Percentiles rank a stretch among this genome's conserved stretches.
Conservation (phyloP, 2,797 vertebrate species). For the Hyperoplus immaculatus region DNA sequence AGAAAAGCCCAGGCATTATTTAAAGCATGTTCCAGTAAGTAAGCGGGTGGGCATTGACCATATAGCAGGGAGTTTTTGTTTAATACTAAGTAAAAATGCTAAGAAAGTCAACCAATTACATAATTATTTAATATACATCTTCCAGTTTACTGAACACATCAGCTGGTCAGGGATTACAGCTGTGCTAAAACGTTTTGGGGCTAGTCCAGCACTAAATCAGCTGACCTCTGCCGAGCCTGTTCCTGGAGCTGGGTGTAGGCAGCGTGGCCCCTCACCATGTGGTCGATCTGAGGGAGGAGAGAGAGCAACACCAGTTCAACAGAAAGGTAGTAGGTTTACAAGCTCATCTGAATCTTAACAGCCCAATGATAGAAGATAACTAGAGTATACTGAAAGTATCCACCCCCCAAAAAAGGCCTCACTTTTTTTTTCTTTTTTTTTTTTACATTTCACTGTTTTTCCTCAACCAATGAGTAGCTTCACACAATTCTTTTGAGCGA, state of each 20-base stretch:
- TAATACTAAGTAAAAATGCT: background rate
- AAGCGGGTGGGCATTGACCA: background rate
- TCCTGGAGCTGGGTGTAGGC: slow-evolving; percentile 90
- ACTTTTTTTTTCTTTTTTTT: background rate
- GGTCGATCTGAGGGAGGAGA: slow-evolving; percentile 90
- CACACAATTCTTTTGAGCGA: background rate
- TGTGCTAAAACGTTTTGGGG: background rate
- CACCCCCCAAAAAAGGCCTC: background rate
- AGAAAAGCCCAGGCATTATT: background rate
- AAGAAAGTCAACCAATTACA: background rate
- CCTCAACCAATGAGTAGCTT: background rate
- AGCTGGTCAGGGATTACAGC: slow-evolving; percentile 15
- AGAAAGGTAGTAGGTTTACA: background rate
- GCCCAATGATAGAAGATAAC: background rate
- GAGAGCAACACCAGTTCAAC: background rate
- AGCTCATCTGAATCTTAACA: background rate
- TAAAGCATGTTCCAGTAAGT: background rate
- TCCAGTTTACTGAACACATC: slow-evolving; percentile 2
- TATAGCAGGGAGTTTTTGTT: background rate
- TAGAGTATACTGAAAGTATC: background rate
- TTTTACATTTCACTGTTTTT: background rate
- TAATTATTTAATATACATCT: background rate
- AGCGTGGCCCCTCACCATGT: slow-evolving; percentile 90
- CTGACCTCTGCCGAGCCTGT: slow-evolving; percentile 88
- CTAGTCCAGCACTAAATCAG: slow-evolving; percentile 21